Base-by-base conservation (phyloP, 2,113 vertebrate genomes). In the Strix uralensis region DNA sequence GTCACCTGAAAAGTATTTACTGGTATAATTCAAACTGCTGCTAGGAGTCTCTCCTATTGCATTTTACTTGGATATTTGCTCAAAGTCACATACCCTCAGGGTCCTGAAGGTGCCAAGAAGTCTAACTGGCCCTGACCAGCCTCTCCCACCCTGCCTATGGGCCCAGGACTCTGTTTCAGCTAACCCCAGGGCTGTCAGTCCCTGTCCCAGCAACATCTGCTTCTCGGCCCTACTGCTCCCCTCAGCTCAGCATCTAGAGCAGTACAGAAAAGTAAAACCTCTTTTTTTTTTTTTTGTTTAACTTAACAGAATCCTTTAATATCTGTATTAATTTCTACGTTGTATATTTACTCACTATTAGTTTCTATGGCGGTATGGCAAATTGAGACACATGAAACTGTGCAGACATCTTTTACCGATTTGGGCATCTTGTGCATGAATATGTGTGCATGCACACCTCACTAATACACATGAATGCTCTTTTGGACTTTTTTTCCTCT, bases 21-120 rank as follows among this genome's bases (percentile, higher is more conserved):
- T 30, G 4, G 13, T 47, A 29, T 19, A 2, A 57, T 73, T 83
- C 54, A 78, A 89, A 92, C 36, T 62, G n/a, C 30, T 81, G 54
- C 34, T 32, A 59, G 44, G 21, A 58, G 8, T 54, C 9, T 80
- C 20, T 85, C 13, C 22, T 51, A 13, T 14, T 59, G 13, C 5
- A 13, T 75, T 77, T 83, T 88, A 7, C 21, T 61, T 42, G 20
- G 13, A 23, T 84, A 69, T 66, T 84, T 90, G 20, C 40, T 89
- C 63, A 62, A 70, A 86, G 12, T 12, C 7, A 0, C 3, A 17
- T 15, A 57, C 0, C 0, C 9, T 80, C 27, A 34, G 22, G 34
- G 11, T 49, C 25, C 44, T 65, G 58, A 80, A 83, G 16, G 26
- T 5, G 4, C 17, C 29, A 59, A 15, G 11, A 63, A 38, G 13